phyloP scores from a whole-genome alignment of 2,797 vertebrate genomes.

The Epinephelus malabaricus region DNA sequence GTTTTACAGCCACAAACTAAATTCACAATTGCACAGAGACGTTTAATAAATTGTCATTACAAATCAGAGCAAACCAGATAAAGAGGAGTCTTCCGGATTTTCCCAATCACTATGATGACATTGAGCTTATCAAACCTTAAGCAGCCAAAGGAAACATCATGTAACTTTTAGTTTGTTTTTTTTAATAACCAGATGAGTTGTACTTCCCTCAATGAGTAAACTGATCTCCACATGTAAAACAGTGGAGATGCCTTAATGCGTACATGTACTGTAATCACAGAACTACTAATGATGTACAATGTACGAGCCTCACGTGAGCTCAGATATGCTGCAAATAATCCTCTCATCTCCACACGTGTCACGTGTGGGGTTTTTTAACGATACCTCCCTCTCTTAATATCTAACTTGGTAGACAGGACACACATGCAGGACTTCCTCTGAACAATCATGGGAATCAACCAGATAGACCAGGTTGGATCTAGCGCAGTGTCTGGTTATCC shows the following conservation, averaged over 20 bases:
- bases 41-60: too few relatives aligned
- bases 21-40: too few relatives aligned
- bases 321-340: not conserved
- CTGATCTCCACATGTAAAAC: not conserved
- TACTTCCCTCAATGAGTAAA: conserved; percentile 1
- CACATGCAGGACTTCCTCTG: not conserved
- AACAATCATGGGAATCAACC: conserved; percentile 25
- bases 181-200: not conserved
- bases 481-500: too few relatives aligned
- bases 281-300: not conserved
- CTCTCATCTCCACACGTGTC: not conserved
- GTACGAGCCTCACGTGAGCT: not conserved
- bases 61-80: too few relatives aligned
- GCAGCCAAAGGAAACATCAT: too few relatives aligned
- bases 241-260: not conserved
- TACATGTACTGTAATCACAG: not conserved
- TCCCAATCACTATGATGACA: too few relatives aligned
- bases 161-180: too few relatives aligned
- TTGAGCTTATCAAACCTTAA: too few relatives aligned
- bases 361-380: not conserved
- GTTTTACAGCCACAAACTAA: too few relatives aligned
- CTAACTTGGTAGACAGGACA: conserved; percentile 28
- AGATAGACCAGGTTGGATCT: conserved; percentile 39
- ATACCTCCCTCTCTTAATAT: conserved; percentile 14
- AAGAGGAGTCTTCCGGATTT: too few relatives aligned